Evolutionary conservation across 2,888 invertebrate species (phyloP), one percentile per base, ranked within the genome.

Genomic region (Euplexia lucipara): DNA sequence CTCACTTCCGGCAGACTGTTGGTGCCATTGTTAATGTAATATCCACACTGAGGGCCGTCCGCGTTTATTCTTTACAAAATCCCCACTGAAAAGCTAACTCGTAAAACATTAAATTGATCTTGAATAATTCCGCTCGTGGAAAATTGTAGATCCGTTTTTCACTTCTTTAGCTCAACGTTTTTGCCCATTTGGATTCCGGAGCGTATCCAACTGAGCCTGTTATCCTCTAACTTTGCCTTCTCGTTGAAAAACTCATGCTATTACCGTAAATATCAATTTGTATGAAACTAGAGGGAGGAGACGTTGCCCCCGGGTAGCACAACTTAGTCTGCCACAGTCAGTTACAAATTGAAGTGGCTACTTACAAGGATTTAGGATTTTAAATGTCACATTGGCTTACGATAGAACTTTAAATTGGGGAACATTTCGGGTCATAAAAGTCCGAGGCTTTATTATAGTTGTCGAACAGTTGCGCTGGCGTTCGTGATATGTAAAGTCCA

Each of bases 191-290:
- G 86, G 89, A 93, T 92, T 89, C 92, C 88, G 87, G 83, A 81
- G 88, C 86, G 88, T 87, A 90, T 90, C 91, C 91, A 88, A 91
- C 91, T 89, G 89, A 90, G 93, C 91, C 91, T 90, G 91, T 92
- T 93, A 93, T 91, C 89, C 91, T 85, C 88, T 85, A 92, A 93
- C 90, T 93, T 93, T 90, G 88, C 89, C 87, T 88, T 90, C 87
- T 84, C 90, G 91, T 88, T 91, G 91, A 94, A 94, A 95, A 95
- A 93, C 92, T 93, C 93, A 75, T 81, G 91, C 94, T 92, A 93
- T 95, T 93, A 95, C 91, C 93, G 94, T 95, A 95, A 95, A 95
- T 95, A 95, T 95, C 95, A 95, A 95, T 95, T 95, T 94, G 93
- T 92, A 93, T 94, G 93, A 91, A 94, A 92, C 94, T 91, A 92